Evolutionary conservation across 1,140 invertebrate genomes (phyloP).

Genomic region (Heliconius melpomene): DNA sequence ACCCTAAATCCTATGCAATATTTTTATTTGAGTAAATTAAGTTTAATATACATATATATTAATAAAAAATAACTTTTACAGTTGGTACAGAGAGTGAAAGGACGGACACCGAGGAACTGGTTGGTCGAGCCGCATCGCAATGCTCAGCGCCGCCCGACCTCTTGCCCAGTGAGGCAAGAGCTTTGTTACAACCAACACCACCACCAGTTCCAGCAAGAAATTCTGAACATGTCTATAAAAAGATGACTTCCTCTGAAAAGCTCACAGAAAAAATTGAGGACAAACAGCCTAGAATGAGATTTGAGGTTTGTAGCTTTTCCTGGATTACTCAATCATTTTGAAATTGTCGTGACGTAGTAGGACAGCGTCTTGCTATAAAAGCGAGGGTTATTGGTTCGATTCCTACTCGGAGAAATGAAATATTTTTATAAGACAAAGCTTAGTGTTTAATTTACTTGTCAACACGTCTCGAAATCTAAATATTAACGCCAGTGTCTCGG

Average conservation of each 20-base stretch:
- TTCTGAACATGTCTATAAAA: slow-evolving; percentile 49
- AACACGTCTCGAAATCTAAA: too few relatives aligned
- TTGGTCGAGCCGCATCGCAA: slow-evolving; percentile 77
- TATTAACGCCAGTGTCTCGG: too few relatives aligned
- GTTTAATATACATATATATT: neutral
- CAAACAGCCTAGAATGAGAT: slow-evolving; percentile 66
- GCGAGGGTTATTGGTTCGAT: too few relatives aligned
- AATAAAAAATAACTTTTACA: slow-evolving; percentile 52
- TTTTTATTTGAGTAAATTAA: neutral
- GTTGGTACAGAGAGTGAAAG: slow-evolving; percentile 81
- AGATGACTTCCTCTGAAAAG: slow-evolving; percentile 48
- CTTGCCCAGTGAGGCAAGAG: slow-evolving; percentile 72
- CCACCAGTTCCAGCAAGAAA: slow-evolving; percentile 44
- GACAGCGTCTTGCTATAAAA: too few relatives aligned
- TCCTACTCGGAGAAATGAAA: too few relatives aligned
- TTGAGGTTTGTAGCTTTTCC: slow-evolving; percentile 58
- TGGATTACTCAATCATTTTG: too few relatives aligned
- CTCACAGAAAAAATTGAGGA: slow-evolving; percentile 50
- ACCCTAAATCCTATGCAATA: neutral
- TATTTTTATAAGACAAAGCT: too few relatives aligned
- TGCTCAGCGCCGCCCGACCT: slow-evolving; percentile 77
- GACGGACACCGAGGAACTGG: slow-evolving; percentile 82
- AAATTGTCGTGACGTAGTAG: too few relatives aligned
- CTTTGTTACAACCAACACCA: slow-evolving; percentile 64
- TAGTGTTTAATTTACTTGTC: too few relatives aligned